Percentiles rank a stretch among this genome's conserved stretches.
These are phyloP conservation scores for Caradrina clavipalpis DNA, from an alignment of 2,888 invertebrate species.

Conservation along the genomic window DNA sequence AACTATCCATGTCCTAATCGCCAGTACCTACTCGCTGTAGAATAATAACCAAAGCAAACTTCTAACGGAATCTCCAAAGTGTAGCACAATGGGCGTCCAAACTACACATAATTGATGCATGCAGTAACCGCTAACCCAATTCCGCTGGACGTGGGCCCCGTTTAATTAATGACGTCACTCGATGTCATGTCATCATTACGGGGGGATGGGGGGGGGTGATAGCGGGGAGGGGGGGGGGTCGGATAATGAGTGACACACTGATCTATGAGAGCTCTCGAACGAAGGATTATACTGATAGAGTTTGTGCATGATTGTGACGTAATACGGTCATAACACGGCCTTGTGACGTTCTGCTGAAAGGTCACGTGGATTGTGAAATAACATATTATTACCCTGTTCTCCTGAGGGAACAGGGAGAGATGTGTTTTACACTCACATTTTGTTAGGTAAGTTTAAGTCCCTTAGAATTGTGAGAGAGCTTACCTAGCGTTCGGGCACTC, in stretches of 20 bases:
- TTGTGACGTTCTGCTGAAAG: too few species aligned
- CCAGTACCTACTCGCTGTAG: background rate
- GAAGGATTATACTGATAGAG: constrained; percentile 41
- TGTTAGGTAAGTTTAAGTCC: too few species aligned
- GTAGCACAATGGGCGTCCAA: constrained; percentile 45
- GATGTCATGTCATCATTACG: constrained; percentile 70
- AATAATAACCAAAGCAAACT: constrained; percentile 31
- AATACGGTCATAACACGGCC: constrained; percentile 3
- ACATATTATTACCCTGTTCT: too few species aligned
- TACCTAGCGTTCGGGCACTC: too few species aligned
- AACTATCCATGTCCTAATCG: background rate
- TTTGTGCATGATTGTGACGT: constrained; percentile 31
- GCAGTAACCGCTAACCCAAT: constrained; percentile 69
- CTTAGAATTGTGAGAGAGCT: too few species aligned
- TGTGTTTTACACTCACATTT: too few species aligned
- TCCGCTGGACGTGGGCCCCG: constrained; percentile 63
- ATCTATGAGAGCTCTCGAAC: constrained; percentile 60
- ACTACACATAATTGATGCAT: constrained; percentile 62
- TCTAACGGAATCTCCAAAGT: constrained; percentile 40
- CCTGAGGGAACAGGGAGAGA: too few species aligned
- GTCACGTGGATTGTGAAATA: too few species aligned
- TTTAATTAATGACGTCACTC: constrained; percentile 78
- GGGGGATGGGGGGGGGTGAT: constrained; percentile 27
- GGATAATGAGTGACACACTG: constrained; percentile 67
- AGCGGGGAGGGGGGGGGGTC: constrained; percentile 26